phyloP scores from a whole-genome alignment of 2,797 vertebrate genomes.

The Anolis apletophallus region DNA sequence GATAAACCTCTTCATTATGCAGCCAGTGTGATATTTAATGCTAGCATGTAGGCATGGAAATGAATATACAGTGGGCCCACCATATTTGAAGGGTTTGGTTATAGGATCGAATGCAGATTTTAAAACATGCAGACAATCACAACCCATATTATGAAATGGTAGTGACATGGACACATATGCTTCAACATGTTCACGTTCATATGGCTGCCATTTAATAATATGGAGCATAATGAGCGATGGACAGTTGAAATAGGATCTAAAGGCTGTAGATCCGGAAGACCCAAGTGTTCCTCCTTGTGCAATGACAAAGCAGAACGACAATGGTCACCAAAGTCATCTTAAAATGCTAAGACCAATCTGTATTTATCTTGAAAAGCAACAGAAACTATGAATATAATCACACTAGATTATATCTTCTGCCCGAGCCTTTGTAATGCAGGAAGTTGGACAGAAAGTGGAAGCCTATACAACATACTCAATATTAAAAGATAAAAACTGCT shows the following conservation, averaged over 20 bases:
- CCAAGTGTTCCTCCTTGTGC: constrained; percentile 39
- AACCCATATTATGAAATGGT: too few species aligned
- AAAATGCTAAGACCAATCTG: constrained; percentile 48
- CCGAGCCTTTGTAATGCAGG: constrained; percentile 35
- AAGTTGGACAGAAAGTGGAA: constrained; percentile 16
- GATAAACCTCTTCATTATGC: constrained; percentile 51
- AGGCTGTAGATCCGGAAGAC: too few species aligned
- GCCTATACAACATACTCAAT: constrained; percentile 17
- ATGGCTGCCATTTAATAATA: too few species aligned
- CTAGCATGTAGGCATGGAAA: constrained; percentile 56
- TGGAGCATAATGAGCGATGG: too few species aligned
- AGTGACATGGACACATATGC: too few species aligned
- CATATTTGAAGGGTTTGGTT: too few species aligned
- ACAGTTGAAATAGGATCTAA: too few species aligned
- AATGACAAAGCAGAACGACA: constrained; percentile 58
- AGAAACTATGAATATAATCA: constrained; percentile 38
- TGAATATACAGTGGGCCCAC: constrained; percentile 20
- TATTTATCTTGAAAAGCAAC: constrained; percentile 53
- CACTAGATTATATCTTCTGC: constrained; percentile 33
- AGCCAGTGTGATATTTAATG: constrained; percentile 54
- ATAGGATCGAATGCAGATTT: too few species aligned
- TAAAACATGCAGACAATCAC: too few species aligned
- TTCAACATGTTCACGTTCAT: too few species aligned
- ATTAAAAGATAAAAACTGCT: background rate
- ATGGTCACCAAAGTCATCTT: constrained; percentile 53